Conservation (phyloP, 23 tunicate genomes). For the Corella eumyota region DNA sequence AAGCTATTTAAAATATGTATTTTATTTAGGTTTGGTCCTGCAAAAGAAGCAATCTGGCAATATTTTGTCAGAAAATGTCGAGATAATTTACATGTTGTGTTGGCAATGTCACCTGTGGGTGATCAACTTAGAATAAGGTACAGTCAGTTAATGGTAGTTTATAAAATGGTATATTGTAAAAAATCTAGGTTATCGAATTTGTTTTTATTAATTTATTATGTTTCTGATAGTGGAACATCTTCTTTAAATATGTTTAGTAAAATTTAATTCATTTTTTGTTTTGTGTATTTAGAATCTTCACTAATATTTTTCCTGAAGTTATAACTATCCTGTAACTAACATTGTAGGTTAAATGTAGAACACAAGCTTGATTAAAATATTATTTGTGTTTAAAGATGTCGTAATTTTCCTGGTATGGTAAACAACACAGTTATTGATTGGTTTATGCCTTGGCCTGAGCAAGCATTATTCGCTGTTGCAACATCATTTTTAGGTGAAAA, state of each 20-base stretch:
- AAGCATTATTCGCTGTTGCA: slow-evolving; percentile 96
- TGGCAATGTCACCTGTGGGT: slow-evolving; percentile 99
- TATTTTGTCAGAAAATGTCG: slow-evolving; percentile 90
- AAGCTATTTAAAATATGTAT: background rate
- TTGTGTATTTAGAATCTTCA: too few relatives aligned
- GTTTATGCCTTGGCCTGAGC: slow-evolving; percentile 99
- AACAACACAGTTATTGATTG: slow-evolving; percentile 97
- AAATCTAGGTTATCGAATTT: too few relatives aligned
- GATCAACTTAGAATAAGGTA: slow-evolving; percentile 87
- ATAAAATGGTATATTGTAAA: too few relatives aligned
- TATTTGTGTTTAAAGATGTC: slow-evolving; percentile 79
- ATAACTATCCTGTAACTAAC: too few relatives aligned
- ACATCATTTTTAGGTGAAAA: slow-evolving; percentile 91
- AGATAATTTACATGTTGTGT: slow-evolving; percentile 89
- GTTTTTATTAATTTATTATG: too few relatives aligned
- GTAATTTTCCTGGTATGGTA: slow-evolving; percentile 99
- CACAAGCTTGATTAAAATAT: too few relatives aligned
- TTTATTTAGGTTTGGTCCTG: slow-evolving; percentile 80
- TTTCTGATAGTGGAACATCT: too few relatives aligned
- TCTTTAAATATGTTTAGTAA: too few relatives aligned
- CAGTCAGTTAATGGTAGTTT: background rate
- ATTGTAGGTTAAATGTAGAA: too few relatives aligned
- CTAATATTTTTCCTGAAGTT: too few relatives aligned
- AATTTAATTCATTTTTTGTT: too few relatives aligned
- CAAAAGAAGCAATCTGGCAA: slow-evolving; percentile 98